A percentile compares a stretch with the other conserved stretches of the same genome.
Evolutionary conservation across 1,140 invertebrate genomes (phyloP).

Genomic region (Bursaphelenchus mucronatus): DNA sequence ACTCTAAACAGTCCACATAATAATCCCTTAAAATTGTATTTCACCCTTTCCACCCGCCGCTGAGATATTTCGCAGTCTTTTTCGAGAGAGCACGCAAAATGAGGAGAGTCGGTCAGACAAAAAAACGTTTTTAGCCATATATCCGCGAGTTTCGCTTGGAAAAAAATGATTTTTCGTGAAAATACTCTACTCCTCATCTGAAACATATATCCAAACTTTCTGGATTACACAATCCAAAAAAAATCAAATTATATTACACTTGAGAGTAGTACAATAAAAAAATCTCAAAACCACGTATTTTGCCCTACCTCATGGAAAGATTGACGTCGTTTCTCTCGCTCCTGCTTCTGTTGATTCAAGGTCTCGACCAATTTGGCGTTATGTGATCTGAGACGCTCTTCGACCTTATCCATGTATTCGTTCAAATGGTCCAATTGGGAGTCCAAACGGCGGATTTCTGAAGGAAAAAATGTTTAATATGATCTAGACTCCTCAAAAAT

Average conservation of each 20-base stretch:
- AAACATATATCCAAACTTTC: neutral
- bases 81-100: neutral
- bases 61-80: neutral
- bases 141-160: neutral
- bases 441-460: slow-evolving; percentile 47
- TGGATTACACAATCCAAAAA: neutral
- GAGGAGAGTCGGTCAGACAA: neutral
- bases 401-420: slow-evolving; percentile 46
- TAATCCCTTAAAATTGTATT: neutral
- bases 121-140: neutral
- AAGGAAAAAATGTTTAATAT: slow-evolving; percentile 18
- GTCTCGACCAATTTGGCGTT: slow-evolving; percentile 45
- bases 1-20: neutral
- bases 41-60: neutral
- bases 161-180: neutral
- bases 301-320: slow-evolving; percentile 45
- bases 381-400: slow-evolving; percentile 40
- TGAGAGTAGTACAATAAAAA: neutral
- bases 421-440: slow-evolving; percentile 41
- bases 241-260: neutral
- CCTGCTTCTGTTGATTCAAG: slow-evolving; percentile 44
- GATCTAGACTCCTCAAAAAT: neutral
- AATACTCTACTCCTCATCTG: neutral
- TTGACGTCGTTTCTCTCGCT: slow-evolving; percentile 47
- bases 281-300: neutral